Evolutionary conservation across 2,888 invertebrate species (phyloP), one percentile per base, ranked within the genome.

Genomic region (Allophyes oxyacanthae): DNA sequence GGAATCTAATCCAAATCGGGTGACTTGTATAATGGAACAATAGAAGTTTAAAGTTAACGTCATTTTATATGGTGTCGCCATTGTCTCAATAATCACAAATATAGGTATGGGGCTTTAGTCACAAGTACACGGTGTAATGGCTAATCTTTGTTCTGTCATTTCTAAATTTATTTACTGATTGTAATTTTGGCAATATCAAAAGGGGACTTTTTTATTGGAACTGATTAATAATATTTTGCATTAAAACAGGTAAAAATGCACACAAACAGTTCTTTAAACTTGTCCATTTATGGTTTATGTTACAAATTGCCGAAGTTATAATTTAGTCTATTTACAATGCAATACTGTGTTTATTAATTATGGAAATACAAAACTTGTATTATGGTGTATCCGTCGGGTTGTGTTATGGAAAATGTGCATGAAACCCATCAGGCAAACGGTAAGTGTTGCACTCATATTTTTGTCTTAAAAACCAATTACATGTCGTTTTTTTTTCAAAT

Each of bases 361-460:
- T 85, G 82, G 81, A 81, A 74, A 75, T 74, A 72, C 64, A 69
- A 79, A 76, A 77, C 66, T 84, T 87, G 83, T 89, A 86, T 80
- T 83, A 82, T 84, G 87, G 84, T 86, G 84, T 90, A 89, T 89
- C 87, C 89, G 87, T 81, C 85, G 85, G 89, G 84, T 81, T 89
- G 92, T 93, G 91, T 89, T 87, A 82, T 89, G 93, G 93, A 91
- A 92, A 91, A 88, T 88, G 77, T 81, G 92, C 91, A 91, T 92
- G 92, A 73, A 67, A 77, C 77, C 77, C 78, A 78, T 76, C 69
- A 74, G 45, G 38, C 9, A 20, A 60, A 75, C 77, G 90, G 90
- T 90, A 88, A 91, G 90, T 91, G 78, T 84, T 77, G 82, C 82
- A 85, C 71, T 72, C 51, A 40, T 52, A 50, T 80, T 37, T 40